Conservation (phyloP, 2,888 invertebrate genomes). For the Latheticus oryzae region DNA sequence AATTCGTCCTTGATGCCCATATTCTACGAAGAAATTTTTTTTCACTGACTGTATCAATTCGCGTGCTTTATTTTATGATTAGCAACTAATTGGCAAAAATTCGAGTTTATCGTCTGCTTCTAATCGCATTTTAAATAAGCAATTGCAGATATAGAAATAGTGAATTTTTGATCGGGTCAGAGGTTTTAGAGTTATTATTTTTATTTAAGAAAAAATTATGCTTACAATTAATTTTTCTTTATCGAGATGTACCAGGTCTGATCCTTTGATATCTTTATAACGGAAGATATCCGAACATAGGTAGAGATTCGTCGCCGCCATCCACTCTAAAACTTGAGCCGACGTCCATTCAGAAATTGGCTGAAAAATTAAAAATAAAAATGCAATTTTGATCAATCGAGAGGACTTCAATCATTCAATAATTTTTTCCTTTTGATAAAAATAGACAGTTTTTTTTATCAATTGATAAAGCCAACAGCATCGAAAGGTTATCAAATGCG, state of each 20-base stretch:
- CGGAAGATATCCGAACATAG: constrained; percentile 78
- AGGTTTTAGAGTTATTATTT: constrained; percentile 33
- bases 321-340: constrained; percentile 79
- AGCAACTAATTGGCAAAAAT: constrained; percentile 19
- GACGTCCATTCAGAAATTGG: constrained; percentile 78
- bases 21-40: constrained; percentile 70
- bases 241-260: constrained; percentile 74
- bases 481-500: constrained; percentile 16
- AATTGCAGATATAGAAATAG: constrained; percentile 3
- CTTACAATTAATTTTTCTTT: constrained; percentile 76
- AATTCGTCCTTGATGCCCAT: constrained; percentile 82
- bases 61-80: no score
- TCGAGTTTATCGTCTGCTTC: constrained; percentile 22
- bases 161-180: constrained; percentile 22
- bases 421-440: not conserved
- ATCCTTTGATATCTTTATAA: constrained; percentile 77
- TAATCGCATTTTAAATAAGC: constrained; percentile 23
- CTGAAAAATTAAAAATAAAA: constrained; percentile 65
- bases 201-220: constrained; percentile 40
- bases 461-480: constrained; percentile 13
- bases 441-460: constrained; percentile 24
- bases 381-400: constrained; percentile 1
- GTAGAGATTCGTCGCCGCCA: constrained; percentile 79
- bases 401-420: not conserved
- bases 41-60: no score